Evolutionary conservation across 2,888 invertebrate genomes (phyloP).

Genomic region (Holacanthella duospinosa): DNA sequence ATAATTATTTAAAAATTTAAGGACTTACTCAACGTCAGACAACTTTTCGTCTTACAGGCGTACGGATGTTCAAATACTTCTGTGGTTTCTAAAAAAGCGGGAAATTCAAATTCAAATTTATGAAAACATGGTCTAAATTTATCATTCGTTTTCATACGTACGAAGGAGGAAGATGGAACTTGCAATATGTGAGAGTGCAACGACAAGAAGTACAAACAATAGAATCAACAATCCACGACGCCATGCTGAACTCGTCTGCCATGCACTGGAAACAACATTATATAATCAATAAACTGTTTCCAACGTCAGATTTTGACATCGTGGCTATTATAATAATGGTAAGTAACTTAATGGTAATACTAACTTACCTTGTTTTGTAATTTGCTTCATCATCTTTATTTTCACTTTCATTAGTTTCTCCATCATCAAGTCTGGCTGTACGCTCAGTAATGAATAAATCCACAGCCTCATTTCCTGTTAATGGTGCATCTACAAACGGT

Average conservation of each 20-base stretch:
- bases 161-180: not conserved
- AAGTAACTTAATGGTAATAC: no score
- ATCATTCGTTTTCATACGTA: not conserved
- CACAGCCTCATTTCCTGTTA: not conserved
- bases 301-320: no score
- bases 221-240: not conserved
- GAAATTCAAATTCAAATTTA: not conserved
- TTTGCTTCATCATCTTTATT: not conserved
- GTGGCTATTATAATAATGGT: no score
- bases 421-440: not conserved
- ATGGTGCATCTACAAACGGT: not conserved
- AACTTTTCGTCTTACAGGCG: slow-evolving; percentile 14
- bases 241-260: not conserved
- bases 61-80: slow-evolving; percentile 15
- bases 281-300: no score
- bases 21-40: slow-evolving; percentile 14
- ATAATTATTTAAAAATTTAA: not conserved
- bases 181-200: not conserved
- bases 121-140: no score
- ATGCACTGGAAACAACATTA: not conserved
- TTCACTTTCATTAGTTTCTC: no score
- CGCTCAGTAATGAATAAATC: not conserved
- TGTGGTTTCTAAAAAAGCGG: not conserved
- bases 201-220: not conserved
- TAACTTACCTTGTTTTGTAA: no score